phyloP scores from a whole-genome alignment of 2,797 vertebrate species.

The Periophthalmus magnuspinnatus region DNA sequence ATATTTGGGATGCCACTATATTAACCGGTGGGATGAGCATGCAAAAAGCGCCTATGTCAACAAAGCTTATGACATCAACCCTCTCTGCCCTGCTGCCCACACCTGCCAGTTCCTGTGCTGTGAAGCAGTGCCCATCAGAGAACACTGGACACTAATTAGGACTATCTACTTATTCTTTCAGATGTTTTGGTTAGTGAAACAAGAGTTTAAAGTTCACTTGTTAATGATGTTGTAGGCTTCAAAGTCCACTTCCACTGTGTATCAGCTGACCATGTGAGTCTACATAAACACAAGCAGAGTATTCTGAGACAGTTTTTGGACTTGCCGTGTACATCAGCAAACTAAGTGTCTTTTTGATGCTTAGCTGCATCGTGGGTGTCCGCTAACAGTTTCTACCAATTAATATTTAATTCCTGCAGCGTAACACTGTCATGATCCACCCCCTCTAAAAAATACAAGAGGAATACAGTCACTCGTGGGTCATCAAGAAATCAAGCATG shows the following conservation, averaged over 20 bases:
- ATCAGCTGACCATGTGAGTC: slow-evolving; percentile 18
- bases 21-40: slow-evolving; percentile 73
- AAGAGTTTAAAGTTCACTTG: slow-evolving; percentile 50
- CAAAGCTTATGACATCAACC: slow-evolving; percentile 65
- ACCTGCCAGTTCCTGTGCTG: slow-evolving; percentile 49
- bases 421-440: slow-evolving; percentile 43
- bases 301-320: too few species aligned
- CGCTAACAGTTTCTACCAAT: slow-evolving; percentile 59
- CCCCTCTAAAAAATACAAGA: slow-evolving; percentile 60
- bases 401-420: slow-evolving; percentile 69
- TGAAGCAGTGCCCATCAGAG: slow-evolving; percentile 27
- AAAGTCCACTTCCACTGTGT: slow-evolving; percentile 56
- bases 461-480: slow-evolving; percentile 39
- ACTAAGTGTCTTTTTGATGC: slow-evolving; percentile 33
- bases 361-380: slow-evolving; percentile 62
- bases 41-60: slow-evolving; percentile 73
- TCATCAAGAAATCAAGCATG: slow-evolving; percentile 14
- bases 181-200: slow-evolving; percentile 7
- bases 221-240: slow-evolving; percentile 34
- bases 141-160: slow-evolving; percentile 28
- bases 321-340: not conserved
- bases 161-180: slow-evolving; percentile 5
- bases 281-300: not conserved
- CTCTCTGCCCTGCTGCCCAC: slow-evolving; percentile 47
- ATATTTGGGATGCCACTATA: slow-evolving; percentile 80